phyloP scores from a whole-genome alignment of 2,888 invertebrate genomes.

The Laspeyria flexula region DNA sequence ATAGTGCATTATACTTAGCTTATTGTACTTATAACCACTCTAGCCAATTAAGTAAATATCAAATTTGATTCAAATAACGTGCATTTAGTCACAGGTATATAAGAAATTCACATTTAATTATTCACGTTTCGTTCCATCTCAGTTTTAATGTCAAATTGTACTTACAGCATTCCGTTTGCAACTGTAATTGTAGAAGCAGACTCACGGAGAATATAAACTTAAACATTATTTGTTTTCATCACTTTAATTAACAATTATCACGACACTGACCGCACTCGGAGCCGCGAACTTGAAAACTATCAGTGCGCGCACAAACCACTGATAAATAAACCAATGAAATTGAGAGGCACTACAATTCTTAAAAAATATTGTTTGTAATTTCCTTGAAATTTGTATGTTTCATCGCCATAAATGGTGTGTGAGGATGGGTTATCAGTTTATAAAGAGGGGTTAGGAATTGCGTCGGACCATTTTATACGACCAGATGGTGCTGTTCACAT shows the following conservation, averaged over 20 bases:
- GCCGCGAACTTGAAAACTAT: constrained; percentile 6
- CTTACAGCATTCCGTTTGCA: constrained; percentile 52
- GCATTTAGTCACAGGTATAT: constrained; percentile 23
- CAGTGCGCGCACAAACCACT: constrained; percentile 6
- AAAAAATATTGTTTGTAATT: constrained; percentile 4
- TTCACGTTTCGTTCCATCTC: constrained; percentile 30
- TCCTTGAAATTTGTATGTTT: not conserved
- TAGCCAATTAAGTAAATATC: constrained; percentile 16
- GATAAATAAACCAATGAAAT: constrained; percentile 12
- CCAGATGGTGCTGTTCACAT: constrained; percentile 18
- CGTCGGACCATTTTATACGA: constrained; percentile 34
- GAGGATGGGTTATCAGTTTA: constrained; percentile 26
- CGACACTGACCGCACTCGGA: constrained; percentile 15
- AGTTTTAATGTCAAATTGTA: constrained; percentile 29
- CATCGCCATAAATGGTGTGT: constrained; percentile 19
- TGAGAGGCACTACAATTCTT: constrained; percentile 10
- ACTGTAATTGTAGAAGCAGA: constrained; percentile 42
- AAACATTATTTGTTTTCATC: constrained; percentile 42
- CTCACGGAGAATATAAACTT: constrained; percentile 37
- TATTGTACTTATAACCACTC: not conserved
- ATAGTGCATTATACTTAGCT: not conserved
- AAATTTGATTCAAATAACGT: constrained; percentile 27
- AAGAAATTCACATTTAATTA: constrained; percentile 23
- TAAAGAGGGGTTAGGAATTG: constrained; percentile 25
- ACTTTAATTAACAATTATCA: constrained; percentile 22